phyloP scores from a whole-genome alignment of 64 coral and sea anemone species.

The Catalaphyllia jardinei region DNA sequence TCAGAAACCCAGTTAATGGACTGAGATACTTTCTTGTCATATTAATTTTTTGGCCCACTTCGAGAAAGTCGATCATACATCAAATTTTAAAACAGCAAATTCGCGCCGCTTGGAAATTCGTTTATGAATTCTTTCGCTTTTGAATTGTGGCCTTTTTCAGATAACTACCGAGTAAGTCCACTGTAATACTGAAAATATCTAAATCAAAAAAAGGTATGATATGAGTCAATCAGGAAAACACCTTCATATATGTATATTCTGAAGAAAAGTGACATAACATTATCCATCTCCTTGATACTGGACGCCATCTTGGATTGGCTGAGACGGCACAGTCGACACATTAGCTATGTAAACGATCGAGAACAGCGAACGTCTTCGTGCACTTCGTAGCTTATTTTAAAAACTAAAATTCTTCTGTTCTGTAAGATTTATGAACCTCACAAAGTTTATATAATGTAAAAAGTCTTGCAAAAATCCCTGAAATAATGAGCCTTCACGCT shows the following conservation, averaged over 20 bases:
- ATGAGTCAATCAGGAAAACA: background rate
- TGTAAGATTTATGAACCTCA: no score
- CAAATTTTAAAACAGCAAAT: no score
- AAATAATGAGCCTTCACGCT: background rate
- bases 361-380: no score
- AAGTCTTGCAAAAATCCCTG: no score
- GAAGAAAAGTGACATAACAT: background rate
- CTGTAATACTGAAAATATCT: no score
- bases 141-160: background rate
- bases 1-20: background rate
- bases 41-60: background rate
- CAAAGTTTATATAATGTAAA: no score
- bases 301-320: background rate
- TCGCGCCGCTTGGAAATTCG: no score
- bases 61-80: no score
- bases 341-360: no score
- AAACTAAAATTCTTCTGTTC: no score
- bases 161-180: background rate
- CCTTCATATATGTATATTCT: background rate
- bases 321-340: background rate
- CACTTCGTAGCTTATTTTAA: no score
- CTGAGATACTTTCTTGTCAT: background rate
- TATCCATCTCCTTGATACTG: background rate
- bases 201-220: background rate
- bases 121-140: no score